Base-by-base conservation (phyloP, 2,113 vertebrate genomes). In the Scomber japonicus region DNA sequence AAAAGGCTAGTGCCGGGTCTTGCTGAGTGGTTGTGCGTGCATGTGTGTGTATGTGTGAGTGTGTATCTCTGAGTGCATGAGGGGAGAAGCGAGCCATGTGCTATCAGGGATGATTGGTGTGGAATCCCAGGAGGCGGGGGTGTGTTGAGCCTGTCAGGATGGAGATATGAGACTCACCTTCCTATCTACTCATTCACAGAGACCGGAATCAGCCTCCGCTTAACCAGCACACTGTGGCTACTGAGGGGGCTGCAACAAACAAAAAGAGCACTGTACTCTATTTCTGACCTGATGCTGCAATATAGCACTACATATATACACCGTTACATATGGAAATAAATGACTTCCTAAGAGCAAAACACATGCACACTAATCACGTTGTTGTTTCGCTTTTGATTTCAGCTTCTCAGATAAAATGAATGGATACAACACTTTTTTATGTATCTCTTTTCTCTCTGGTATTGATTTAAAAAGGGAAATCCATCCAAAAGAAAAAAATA, bases 1-100 rank as follows among this genome's bases (percentile, higher is more conserved):
- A 94, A 94, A 94, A 92, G 90, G 82, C 86, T 40, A 93, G 87
- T 53, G 71, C 67, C 44, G 19, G 75, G 79, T 89, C 89, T 83
- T 44, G 40, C 61, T 31, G 12, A 80, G 67, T 63, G 78, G 60
- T 51, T 30, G 57, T 59, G 40, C 19, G 31, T 16, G 57, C 21
- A n/a, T 8, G 17, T 72, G 63, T 81, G 27, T 59, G 27, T 67
- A 57, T 75, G 61, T 53, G 71, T 72, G 54, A 53, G 55, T 80
- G 78, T 44, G 53, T 44, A 48, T 59, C 51, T 15, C 69, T 50
- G 55, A 62, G 79, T 66, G 86, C 65, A 75, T n/a, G 65, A 69
- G 71, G 63, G 71, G 45, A 78, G 82, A 77, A 83, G 72, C 13
- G 60, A 88, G 82, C 56, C 54, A 45, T 78, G 75, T 78, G 63